A percentile compares a stretch with the other conserved stretches of the same genome.
phyloP scores from a whole-genome alignment of 2,888 invertebrate species.

The Archips xylosteana region DNA sequence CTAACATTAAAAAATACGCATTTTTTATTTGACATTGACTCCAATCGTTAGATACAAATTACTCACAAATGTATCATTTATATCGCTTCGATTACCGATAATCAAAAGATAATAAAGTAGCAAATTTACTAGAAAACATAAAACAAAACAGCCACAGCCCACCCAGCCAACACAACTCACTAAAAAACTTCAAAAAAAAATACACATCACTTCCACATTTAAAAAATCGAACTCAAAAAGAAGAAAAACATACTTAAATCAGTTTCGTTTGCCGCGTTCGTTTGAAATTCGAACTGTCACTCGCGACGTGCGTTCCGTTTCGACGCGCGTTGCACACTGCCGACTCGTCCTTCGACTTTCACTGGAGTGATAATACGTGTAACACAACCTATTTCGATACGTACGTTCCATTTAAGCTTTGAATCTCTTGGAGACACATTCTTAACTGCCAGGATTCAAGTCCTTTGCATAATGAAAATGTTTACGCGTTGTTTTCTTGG shows the following conservation, averaged over 20 bases:
- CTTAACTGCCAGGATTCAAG: conserved; percentile 34
- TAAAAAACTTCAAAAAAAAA: conserved; percentile 53
- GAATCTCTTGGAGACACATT: conserved; percentile 40
- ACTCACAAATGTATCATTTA: conserved; percentile 19
- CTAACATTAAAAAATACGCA: background rate
- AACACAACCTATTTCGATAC: conserved; percentile 43
- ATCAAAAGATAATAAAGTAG: conserved; percentile 26
- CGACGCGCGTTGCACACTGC: conserved; percentile 64
- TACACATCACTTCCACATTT: conserved; percentile 52
- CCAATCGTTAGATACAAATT: conserved; percentile 4
- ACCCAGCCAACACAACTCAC: conserved; percentile 28
- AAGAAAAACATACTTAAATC: conserved; percentile 77
- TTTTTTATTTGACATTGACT: conserved; percentile 15
- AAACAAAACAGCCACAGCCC: conserved; percentile 33
- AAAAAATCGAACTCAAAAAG: conserved; percentile 48
- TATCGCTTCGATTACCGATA: conserved; percentile 31
- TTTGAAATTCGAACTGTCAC: conserved; percentile 45
- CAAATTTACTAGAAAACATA: conserved; percentile 24
- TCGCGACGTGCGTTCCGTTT: conserved; percentile 50
- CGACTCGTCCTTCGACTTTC: conserved; percentile 78
- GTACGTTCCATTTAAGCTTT: conserved; percentile 42
- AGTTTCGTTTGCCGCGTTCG: conserved; percentile 51
- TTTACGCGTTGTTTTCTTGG: conserved; percentile 37
- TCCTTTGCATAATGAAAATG: conserved; percentile 38
- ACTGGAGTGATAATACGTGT: conserved; percentile 65